Percentiles rank a stretch among this genome's conserved stretches.
Evolutionary conservation across 2,113 vertebrate genomes (phyloP).

Genomic region (Hemibagrus wyckioides): DNA sequence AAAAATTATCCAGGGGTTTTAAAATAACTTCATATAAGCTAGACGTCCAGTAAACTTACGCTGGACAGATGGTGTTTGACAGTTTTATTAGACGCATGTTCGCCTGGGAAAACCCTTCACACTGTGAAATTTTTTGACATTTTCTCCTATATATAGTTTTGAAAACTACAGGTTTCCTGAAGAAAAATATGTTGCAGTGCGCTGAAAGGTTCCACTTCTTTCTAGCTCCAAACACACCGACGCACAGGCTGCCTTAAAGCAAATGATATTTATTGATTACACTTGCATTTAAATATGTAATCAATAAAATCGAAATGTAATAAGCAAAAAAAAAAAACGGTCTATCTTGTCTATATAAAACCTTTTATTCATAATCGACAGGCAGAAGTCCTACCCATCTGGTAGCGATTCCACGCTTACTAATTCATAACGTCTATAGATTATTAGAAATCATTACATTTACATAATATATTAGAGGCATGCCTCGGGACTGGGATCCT

Average conservation of each 20-base stretch:
- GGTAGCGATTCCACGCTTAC: background rate
- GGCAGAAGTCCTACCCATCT: background rate
- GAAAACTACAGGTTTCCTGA: background rate
- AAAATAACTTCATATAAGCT: conserved; percentile 5
- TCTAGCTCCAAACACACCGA: background rate
- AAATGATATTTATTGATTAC: background rate
- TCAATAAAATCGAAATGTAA: background rate
- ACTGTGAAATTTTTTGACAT: background rate
- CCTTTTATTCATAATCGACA: background rate
- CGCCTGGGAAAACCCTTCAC: conserved; percentile 8
- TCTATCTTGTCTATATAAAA: background rate
- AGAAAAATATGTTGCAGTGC: background rate
- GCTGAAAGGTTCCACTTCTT: background rate
- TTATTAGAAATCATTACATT: background rate
- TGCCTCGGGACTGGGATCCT: background rate
- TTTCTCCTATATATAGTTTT: conserved; percentile 2
- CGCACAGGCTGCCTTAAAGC: background rate
- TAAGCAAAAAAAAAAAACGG: background rate
- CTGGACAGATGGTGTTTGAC: conserved; percentile 11
- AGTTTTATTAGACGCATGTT: conserved; percentile 11
- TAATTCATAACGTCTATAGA: background rate
- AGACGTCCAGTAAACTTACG: background rate
- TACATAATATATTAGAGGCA: background rate
- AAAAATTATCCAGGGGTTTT: background rate
- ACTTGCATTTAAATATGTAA: background rate